Percentiles rank a stretch among this genome's conserved stretches.
Evolutionary conservation across 2,888 invertebrate genomes (phyloP).

Genomic region (Lycocerus yunnanus): DNA sequence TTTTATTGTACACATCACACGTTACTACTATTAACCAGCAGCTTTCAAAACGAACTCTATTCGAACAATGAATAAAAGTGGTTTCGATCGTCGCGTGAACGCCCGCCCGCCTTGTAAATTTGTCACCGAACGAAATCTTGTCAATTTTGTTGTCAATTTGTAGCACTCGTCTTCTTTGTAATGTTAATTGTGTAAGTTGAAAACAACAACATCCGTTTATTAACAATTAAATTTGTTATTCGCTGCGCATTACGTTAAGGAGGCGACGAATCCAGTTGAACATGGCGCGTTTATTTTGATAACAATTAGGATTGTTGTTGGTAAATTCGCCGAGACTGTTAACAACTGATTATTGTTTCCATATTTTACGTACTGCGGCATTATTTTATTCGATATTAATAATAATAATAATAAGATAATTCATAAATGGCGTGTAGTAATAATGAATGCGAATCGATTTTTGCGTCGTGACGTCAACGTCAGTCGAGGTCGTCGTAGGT

Average conservation of each 20-base stretch:
- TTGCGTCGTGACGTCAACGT: conserved; percentile 39
- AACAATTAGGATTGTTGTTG: neutral
- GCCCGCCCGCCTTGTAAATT: conserved; percentile 5
- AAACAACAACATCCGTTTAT: neutral
- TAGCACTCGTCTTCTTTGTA: neutral
- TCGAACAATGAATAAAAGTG: neutral
- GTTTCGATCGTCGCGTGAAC: conserved; percentile 19
- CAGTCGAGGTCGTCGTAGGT: conserved; percentile 33
- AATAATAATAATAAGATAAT: conserved; percentile 14
- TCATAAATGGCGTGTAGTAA: conserved; percentile 32
- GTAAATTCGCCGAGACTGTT: neutral
- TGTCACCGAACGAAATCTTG: neutral
- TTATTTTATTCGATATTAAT: neutral
- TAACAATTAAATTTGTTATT: neutral
- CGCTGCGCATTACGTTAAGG: neutral
- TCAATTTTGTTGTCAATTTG: neutral
- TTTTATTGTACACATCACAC: neutral
- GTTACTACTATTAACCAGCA: neutral
- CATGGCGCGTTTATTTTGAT: neutral
- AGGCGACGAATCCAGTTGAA: neutral
- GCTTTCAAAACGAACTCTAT: neutral
- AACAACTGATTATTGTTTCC: neutral
- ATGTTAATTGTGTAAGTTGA: neutral
- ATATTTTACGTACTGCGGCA: neutral
- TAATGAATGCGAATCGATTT: conserved; percentile 40